A percentile compares a stretch with the other conserved stretches of the same genome.
Conservation (phyloP, 2,797 vertebrate genomes). For the Channa striata region DNA sequence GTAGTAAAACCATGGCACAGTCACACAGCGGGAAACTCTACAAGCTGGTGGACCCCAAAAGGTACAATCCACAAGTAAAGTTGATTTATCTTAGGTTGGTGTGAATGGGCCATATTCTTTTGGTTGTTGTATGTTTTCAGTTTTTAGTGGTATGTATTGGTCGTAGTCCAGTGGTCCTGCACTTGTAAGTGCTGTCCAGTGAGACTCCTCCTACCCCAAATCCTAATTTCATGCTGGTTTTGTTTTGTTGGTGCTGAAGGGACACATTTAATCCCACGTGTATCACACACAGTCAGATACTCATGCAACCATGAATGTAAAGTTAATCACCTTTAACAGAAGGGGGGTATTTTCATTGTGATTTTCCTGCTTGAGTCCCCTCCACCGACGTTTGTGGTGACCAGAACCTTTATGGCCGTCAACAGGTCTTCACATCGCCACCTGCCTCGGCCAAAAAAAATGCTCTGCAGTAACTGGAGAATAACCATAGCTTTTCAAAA, state of each 20-base stretch:
- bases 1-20: slow-evolving; percentile 95
- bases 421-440: slow-evolving; percentile 71
- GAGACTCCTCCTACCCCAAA: slow-evolving; percentile 8
- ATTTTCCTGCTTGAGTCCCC: not conserved
- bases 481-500: slow-evolving; percentile 75
- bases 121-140: slow-evolving; percentile 27
- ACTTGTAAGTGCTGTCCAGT: slow-evolving; percentile 3
- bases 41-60: slow-evolving; percentile 97
- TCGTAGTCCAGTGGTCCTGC: slow-evolving; percentile 23
- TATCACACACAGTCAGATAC: slow-evolving; percentile 24
- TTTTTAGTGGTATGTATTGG: slow-evolving; percentile 20
- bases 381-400: slow-evolving; percentile 8
- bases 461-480: slow-evolving; percentile 67
- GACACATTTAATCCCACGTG: slow-evolving; percentile 9
- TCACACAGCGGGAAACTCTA: slow-evolving; percentile 96
- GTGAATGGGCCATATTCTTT: slow-evolving; percentile 15
- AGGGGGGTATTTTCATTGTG: slow-evolving; percentile 19
- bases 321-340: slow-evolving; percentile 25
- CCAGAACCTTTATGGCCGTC: slow-evolving; percentile 44
- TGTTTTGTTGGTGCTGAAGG: slow-evolving; percentile 13
- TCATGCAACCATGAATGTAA: slow-evolving; percentile 6
- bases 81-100: not conserved
- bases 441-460: slow-evolving; percentile 65
- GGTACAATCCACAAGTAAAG: slow-evolving; percentile 79
- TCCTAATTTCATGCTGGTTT: slow-evolving; percentile 20